Evolutionary conservation across 92 coral and sea anemone species (phyloP).

Genomic region (Porites rus): DNA sequence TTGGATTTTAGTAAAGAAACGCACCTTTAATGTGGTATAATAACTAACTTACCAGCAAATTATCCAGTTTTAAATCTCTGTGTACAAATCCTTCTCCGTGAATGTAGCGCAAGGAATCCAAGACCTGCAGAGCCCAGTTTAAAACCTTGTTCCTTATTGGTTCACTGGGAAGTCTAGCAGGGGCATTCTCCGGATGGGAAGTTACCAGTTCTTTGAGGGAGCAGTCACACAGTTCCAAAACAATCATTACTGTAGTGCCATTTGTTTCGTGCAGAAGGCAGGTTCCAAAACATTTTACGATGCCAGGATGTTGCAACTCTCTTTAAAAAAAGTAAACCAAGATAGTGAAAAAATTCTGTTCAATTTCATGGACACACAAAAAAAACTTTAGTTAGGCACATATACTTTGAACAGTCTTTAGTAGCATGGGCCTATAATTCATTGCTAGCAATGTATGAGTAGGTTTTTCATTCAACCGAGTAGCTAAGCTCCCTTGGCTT

Average conservation of each 20-base stretch:
- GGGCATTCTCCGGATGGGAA: neutral
- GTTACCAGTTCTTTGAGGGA: neutral
- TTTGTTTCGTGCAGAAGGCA: neutral
- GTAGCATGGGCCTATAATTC: too few species aligned
- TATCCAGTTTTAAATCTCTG: slow-evolving; percentile 29
- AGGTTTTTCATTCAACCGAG: too few species aligned
- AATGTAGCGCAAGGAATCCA: slow-evolving; percentile 19
- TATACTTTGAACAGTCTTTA: too few species aligned
- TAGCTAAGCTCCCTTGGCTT: too few species aligned
- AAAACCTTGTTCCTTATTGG: neutral
- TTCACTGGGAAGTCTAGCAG: neutral
- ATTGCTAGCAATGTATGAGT: too few species aligned
- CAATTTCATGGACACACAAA: too few species aligned
- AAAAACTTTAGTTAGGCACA: too few species aligned
- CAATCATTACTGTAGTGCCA: neutral
- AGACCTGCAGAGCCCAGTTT: slow-evolving; percentile 1
- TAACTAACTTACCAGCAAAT: slow-evolving; percentile 2
- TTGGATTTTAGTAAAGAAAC: too few species aligned
- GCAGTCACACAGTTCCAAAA: slow-evolving; percentile 18
- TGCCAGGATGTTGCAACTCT: slow-evolving; percentile 6
- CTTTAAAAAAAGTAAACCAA: neutral
- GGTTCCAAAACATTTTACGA: slow-evolving; percentile 27
- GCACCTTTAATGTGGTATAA: neutral
- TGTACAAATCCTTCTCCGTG: slow-evolving; percentile 16
- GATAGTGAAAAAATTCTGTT: neutral